Evolutionary conservation across 2,888 invertebrate genomes (phyloP).

Genomic region (Eilema caniola): DNA sequence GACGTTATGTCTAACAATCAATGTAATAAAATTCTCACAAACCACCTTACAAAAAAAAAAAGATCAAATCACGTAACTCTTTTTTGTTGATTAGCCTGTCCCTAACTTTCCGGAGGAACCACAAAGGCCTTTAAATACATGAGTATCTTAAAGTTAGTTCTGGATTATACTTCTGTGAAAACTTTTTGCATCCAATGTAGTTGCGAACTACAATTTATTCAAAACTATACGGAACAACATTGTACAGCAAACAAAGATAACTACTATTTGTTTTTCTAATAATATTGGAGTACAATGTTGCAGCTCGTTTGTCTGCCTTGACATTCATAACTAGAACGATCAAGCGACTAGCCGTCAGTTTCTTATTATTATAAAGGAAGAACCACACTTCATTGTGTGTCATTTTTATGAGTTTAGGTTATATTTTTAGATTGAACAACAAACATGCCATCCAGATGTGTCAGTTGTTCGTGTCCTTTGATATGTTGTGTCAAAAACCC

Average conservation of each 20-base stretch:
- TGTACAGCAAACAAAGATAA: conserved; percentile 14
- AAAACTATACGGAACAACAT: not conserved
- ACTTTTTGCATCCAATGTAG: not conserved
- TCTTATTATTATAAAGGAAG: too few relatives aligned
- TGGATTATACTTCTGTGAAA: not conserved
- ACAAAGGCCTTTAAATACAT: not conserved
- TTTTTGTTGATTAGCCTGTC: not conserved
- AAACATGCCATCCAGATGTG: too few relatives aligned
- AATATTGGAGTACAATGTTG: not conserved
- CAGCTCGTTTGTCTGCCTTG: conserved; percentile 19
- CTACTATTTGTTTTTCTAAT: not conserved
- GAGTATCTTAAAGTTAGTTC: not conserved
- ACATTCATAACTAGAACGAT: conserved; percentile 12
- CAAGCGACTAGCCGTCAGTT: not conserved
- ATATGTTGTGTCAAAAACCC: too few relatives aligned
- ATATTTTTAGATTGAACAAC: too few relatives aligned
- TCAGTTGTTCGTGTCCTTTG: too few relatives aligned
- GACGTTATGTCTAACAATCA: too few relatives aligned
- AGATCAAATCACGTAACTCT: not conserved
- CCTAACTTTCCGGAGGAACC: not conserved
- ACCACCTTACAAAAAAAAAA: not conserved
- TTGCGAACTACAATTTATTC: not conserved
- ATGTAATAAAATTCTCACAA: too few relatives aligned
- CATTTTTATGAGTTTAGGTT: too few relatives aligned
- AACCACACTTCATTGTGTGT: too few relatives aligned